phyloP scores from a whole-genome alignment of 2,797 vertebrate genomes.

The Xiphorhynchus erythropygius region DNA sequence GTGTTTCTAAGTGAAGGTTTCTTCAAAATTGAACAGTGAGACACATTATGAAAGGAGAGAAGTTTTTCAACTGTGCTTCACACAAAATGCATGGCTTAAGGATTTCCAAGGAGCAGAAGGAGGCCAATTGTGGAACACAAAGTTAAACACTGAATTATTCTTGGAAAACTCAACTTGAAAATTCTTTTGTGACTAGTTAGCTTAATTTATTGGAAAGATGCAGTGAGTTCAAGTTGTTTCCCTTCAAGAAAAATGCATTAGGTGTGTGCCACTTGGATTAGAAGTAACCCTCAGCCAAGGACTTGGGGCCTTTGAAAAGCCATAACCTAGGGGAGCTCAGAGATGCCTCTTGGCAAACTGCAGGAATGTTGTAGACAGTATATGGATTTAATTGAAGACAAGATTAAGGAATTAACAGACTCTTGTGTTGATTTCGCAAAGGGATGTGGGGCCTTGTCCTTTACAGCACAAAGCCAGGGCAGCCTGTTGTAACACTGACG shows the following conservation, averaged over 20 bases:
- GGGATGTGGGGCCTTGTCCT: not conserved
- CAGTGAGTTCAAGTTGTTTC: not conserved
- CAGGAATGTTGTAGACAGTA: not conserved
- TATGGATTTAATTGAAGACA: not conserved
- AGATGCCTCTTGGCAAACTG: not conserved
- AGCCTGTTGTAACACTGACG: fast-evolving
- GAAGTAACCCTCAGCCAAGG: not conserved
- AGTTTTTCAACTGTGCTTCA: not conserved
- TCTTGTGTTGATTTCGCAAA: not conserved
- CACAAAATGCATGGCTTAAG: not conserved
- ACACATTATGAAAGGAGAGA: not conserved
- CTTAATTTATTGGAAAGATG: not conserved
- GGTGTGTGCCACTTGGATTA: not conserved
- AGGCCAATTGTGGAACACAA: not conserved
- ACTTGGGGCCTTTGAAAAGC: not conserved
- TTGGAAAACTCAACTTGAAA: not conserved
- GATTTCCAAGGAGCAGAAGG: not conserved
- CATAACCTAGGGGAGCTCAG: not conserved
- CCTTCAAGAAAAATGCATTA: not conserved
- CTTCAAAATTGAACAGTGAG: not conserved
- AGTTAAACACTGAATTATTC: not conserved
- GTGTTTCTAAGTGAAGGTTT: not conserved
- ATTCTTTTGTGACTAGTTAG: not conserved
- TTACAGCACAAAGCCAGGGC: not conserved
- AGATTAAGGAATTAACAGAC: not conserved